A percentile compares a stretch with the other conserved stretches of the same genome.
phyloP scores from a whole-genome alignment of 1,140 invertebrate species.

The Mya arenaria region DNA sequence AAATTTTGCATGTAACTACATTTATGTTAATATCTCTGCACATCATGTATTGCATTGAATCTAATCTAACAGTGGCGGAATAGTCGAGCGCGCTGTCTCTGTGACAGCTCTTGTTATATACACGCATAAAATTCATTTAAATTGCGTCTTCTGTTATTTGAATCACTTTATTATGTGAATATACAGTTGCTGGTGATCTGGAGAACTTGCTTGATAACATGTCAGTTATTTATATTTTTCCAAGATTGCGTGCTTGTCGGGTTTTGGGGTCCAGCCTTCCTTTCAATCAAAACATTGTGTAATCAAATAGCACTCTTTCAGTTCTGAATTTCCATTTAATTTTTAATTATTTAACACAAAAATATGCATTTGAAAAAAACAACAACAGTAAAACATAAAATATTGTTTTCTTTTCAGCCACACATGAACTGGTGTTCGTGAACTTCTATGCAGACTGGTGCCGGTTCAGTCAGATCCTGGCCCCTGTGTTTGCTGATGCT shows the following conservation, averaged over 20 bases:
- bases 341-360: background rate
- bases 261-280: background rate
- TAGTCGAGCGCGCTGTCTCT: no score
- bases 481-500: conserved; percentile 98
- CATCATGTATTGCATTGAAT: no score
- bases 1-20: no score
- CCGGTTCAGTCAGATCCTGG: conserved; percentile 94
- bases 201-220: no score
- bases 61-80: no score
- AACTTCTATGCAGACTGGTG: conserved; percentile 99
- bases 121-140: no score
- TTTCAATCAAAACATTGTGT: background rate
- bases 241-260: background rate
- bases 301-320: background rate
- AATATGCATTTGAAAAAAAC: background rate
- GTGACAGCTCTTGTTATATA: no score
- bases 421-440: conserved; percentile 97
- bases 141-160: no score
- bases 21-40: no score
- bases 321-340: background rate
- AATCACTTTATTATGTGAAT: no score
- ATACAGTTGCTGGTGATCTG: no score
- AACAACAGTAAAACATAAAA: no score
- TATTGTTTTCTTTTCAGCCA: conserved; percentile 86
- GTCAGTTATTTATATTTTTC: background rate